Conservation (phyloP, 1,140 invertebrate genomes). For the Eueides isabella region DNA sequence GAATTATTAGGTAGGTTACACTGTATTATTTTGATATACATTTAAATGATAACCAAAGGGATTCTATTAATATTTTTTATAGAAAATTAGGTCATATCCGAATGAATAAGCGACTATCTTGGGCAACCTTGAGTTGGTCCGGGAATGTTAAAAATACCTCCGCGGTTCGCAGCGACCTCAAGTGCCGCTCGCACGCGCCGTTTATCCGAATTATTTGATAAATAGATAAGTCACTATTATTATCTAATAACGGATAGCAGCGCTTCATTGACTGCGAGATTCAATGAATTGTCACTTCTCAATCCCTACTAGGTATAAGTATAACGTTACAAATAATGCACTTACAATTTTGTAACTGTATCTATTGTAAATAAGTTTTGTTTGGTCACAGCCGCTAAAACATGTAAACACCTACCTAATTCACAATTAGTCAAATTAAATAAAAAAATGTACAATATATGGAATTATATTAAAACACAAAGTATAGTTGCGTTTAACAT, state of each 20-base stretch:
- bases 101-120: conserved; percentile 78
- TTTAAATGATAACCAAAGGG: conserved; percentile 25
- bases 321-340: not conserved
- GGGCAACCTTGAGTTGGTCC: conserved; percentile 77
- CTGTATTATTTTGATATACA: conserved; percentile 22
- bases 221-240: conserved; percentile 49
- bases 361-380: not conserved
- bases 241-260: conserved; percentile 45
- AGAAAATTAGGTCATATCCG: conserved; percentile 79
- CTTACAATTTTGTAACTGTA: not conserved
- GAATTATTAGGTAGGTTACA: conserved; percentile 16
- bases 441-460: too few relatives aligned
- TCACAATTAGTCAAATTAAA: too few relatives aligned
- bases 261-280: conserved; percentile 33
- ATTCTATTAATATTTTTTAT: conserved; percentile 61
- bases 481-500: too few relatives aligned
- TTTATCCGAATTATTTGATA: conserved; percentile 60
- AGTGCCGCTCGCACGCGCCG: conserved; percentile 50
- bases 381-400: not conserved
- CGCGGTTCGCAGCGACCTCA: conserved; percentile 57
- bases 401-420: too few relatives aligned
- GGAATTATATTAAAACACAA: too few relatives aligned
- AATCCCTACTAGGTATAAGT: not conserved
- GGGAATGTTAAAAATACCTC: conserved; percentile 81
- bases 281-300: conserved; percentile 23